Percentiles rank a stretch among this genome's conserved stretches.
Conservation (phyloP, 2,888 invertebrate species). For the Leptinotarsa tumamoca region DNA sequence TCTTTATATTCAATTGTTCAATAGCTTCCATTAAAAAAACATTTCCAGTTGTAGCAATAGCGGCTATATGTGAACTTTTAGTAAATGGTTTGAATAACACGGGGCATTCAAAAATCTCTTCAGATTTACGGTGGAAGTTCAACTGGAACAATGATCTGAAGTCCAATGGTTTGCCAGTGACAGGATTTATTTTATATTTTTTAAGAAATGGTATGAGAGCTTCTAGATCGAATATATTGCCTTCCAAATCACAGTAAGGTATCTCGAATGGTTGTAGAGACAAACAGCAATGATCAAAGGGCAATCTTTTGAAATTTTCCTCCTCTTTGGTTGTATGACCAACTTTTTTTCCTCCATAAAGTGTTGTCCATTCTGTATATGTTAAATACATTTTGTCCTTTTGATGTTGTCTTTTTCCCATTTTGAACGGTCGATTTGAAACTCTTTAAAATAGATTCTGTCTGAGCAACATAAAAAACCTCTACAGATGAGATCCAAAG, state of each 20-base stretch:
- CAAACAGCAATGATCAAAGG: conserved; percentile 92
- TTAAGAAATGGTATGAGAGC: conserved; percentile 88
- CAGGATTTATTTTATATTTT: conserved; percentile 93
- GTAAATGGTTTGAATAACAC: conserved; percentile 93
- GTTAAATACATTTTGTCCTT: conserved; percentile 95
- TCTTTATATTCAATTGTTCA: conserved; percentile 95
- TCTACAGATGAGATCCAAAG: too few species aligned
- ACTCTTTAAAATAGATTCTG: too few species aligned
- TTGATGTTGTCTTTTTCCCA: conserved; percentile 95
- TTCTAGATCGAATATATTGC: conserved; percentile 93
- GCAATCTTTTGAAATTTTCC: conserved; percentile 88
- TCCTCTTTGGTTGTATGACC: conserved; percentile 78
- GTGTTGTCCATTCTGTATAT: conserved; percentile 88
- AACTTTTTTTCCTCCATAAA: conserved; percentile 87
- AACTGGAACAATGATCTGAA: conserved; percentile 85
- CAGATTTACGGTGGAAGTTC: conserved; percentile 87
- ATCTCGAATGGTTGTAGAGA: conserved; percentile 92
- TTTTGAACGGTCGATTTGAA: conserved; percentile 66
- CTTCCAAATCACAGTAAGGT: conserved; percentile 90
- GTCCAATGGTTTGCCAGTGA: conserved; percentile 89
- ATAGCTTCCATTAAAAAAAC: conserved; percentile 96
- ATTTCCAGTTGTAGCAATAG: conserved; percentile 91
- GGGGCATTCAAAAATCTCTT: conserved; percentile 91
- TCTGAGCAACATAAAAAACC: too few species aligned
- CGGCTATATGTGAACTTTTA: conserved; percentile 93